A percentile compares a stretch with the other conserved stretches of the same genome.
Conservation (phyloP, 2,888 invertebrate genomes). For the Limnephilus lunatus region DNA sequence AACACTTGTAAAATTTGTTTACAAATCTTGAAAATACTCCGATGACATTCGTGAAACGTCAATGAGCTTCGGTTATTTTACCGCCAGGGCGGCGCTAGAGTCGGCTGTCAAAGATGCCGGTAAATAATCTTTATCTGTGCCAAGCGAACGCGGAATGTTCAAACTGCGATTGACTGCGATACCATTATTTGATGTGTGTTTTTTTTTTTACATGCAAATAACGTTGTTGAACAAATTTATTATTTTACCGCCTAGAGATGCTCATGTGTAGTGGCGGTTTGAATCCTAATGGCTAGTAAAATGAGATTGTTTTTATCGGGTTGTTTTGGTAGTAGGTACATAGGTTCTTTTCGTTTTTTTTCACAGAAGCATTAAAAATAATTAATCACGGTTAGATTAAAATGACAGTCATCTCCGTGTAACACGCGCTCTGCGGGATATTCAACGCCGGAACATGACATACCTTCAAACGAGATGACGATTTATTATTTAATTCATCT, state of each 20-base stretch:
- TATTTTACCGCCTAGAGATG: not conserved
- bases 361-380: constrained; percentile 49
- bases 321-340: not conserved
- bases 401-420: constrained; percentile 48
- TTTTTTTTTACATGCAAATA: not conserved
- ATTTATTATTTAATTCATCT: constrained; percentile 10
- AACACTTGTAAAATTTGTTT: not conserved
- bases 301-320: constrained; percentile 45
- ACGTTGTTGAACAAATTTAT: not conserved
- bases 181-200: not conserved
- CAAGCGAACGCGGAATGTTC: constrained; percentile 49
- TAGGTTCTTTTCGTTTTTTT: not conserved
- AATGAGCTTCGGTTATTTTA: constrained; percentile 24
- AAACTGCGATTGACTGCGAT: constrained; percentile 34
- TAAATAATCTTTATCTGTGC: constrained; percentile 18
- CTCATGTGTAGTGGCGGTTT: not conserved
- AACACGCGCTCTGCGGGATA: constrained; percentile 53
- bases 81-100: constrained; percentile 48
- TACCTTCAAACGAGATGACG: not conserved
- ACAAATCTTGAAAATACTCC: not conserved
- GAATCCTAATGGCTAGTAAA: constrained; percentile 49
- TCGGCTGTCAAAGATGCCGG: constrained; percentile 18
- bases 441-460: constrained; percentile 25
- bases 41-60: constrained; percentile 49
- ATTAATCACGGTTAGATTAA: constrained; percentile 57